Evolutionary conservation across 2,888 invertebrate genomes (phyloP), one percentile per base, ranked within the genome.

Genomic region (Nephrocerus scutellatus): DNA sequence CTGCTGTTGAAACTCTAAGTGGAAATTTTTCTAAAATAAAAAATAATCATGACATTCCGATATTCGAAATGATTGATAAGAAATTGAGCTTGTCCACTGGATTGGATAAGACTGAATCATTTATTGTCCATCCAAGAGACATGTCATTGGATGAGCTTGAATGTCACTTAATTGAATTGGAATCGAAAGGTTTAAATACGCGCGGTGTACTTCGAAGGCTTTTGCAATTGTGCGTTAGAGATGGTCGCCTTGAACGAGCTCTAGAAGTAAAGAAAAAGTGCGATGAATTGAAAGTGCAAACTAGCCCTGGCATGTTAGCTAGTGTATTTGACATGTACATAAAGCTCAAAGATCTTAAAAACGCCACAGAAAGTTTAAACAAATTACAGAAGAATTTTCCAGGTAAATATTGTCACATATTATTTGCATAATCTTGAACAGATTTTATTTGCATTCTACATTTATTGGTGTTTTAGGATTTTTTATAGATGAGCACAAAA

Each of bases 221-320:
- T 6, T 62, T 84, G 2, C 77, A 78, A 46, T 52, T 70, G 22
- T 72, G 77, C 47, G 76, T 77, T 30, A 71, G 71, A 14, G 66
- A 72, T 1, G 75, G 75, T 1, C 74, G 79, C 48, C 48, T 75
- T 5, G 45, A 71, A 1, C 71, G 75, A 2, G 79, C 78, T 0
- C 57, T 72, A 14, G 71, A 77, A 46, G 62, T 81, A 4, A 68
- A 72, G 13, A 55, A 68, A 1, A 74, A 74, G 44, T 77, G 79
- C 41, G 68, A 74, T 31, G 59, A 62, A 2, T 65, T 72, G 31
- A 70, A 70, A 40, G 76, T 79, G 3, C 66, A 72, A 24, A 60
- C 74, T 19, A 77, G 80, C 46, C 72, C 79, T 0, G 82, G 82
- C 3, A 80, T 84, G 78, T 73, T 77, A 52, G 75, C 79, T 1